Evolutionary conservation across 2,113 vertebrate species (phyloP), one percentile per base, ranked within the genome.

Genomic region (Etheostoma spectabile): DNA sequence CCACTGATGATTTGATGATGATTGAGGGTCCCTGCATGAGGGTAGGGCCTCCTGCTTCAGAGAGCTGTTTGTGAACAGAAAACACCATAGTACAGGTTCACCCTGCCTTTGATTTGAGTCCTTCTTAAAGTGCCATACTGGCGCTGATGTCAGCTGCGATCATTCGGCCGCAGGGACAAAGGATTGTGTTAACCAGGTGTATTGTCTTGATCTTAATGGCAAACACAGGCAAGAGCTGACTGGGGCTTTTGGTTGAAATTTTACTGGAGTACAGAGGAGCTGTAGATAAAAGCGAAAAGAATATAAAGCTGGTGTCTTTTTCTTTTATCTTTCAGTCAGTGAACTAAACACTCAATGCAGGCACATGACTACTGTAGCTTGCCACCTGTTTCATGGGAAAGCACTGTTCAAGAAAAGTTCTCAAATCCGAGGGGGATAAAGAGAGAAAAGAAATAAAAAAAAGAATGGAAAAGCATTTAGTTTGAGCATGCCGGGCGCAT

Each of bases 21-120:
- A 85, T 74, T 80, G 88, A 84, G 79, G 68, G 78, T 86, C 85
- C 79, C 59, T 60, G 75, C 82, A 93, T 94, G 57, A 84, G 89
- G 91, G 93, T 88, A 91, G 77, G 84, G 85, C 89, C 91, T 87
- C 90, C 80, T 53, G 38, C 83, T 85, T 89, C 80, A 88, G 56
- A 88, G 62, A 79, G 49, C 22, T 66, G 72, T 86, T 69, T 86
- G 82, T 78, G 70, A 85, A 60, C n/a, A 33, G 86, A 83, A 82
- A 61, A 74, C 18, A 59, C 83, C 59, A 80, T 84, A 86, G 87
- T 80, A 86, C 87, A 81, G 86, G 83, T 83, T 79, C 62, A 38
- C 30, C 2, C 69, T 42, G 82, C 53, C 88, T 92, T 91, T 91
- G 90, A 91, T 86, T 86, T 48, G 65, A 86, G 53, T 57, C 77